Base-by-base conservation (phyloP, 2,888 invertebrate species). In the Alcis repandata region DNA sequence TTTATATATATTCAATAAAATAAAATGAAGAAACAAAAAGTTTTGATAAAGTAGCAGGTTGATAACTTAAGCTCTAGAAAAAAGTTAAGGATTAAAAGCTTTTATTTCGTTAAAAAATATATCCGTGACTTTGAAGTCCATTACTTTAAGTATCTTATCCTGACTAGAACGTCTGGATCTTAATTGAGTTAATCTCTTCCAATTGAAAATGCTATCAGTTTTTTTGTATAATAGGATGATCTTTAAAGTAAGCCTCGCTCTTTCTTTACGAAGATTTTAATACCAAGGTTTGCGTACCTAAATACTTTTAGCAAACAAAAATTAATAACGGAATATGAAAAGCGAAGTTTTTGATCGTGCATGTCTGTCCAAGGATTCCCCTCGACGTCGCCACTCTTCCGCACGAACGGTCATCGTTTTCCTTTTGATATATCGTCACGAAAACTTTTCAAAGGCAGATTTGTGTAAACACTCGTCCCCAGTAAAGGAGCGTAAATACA, bases 391-490 rank as follows among this genome's bases (percentile, higher is more conserved):
- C 41, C 66, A 59, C 45, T 48, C 46, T 62, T 65, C 58, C 66
- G 45, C 54, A 68, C 64, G 63, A 68, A 69, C 68, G 64, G 48
- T 62, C 22, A 48, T 53, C 54, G 22, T 33, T 57, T 60, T 60
- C 32, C 46, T 57, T 67, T 69, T 68, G 62, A 70, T 67, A 66
- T 63, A 68, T 69, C 56, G 60, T 53, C 54, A 59, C 52, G 58
- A 65, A 63, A 67, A 61, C 61, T 62, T 62, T 63, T 63, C 56
- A 36, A 64, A 68, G 32, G 63, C 43, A 43, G 46, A 63, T 64
- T 61, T 65, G 33, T 45, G 60, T 58, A 67, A 69, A 72, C 63
- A 68, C 63, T 60, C 27, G 51, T 27, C 17, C n/a, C 15, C 33
- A 13, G 48, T 36, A 36, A 61, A 59, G 57, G 60, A 46, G 43